Percentiles rank a stretch among this genome's conserved stretches.
These are phyloP conservation scores for Callinectes sapidus DNA, from an alignment of 2,888 invertebrate species.

Conservation along the genomic window DNA sequence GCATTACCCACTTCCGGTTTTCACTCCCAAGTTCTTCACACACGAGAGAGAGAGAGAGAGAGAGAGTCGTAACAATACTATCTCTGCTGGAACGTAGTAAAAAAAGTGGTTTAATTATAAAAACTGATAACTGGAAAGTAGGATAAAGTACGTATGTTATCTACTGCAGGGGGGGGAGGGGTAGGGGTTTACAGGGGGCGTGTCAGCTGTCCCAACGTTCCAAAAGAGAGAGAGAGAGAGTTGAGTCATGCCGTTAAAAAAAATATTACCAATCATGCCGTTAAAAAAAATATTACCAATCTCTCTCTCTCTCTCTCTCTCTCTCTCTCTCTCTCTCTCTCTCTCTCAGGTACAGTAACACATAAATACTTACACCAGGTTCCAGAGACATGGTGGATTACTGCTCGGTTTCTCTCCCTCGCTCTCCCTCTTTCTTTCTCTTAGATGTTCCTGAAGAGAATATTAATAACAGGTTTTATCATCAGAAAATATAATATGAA, in stretches of 20 bases:
- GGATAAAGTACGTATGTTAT: too few relatives aligned
- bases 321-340: not conserved
- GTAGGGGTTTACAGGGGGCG: too few relatives aligned
- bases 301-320: constrained; percentile 1
- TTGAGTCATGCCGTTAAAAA: not conserved
- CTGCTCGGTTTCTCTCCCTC: not conserved
- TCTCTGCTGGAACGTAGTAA: not conserved
- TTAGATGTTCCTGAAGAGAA: not conserved
- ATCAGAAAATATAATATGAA: not conserved
- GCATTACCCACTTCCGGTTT: not conserved
- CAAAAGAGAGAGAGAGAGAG: not conserved
- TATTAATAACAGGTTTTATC: not conserved
- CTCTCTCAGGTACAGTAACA: too few relatives aligned
- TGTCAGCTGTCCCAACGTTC: too few relatives aligned
- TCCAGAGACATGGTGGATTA: not conserved
- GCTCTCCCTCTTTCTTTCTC: not conserved
- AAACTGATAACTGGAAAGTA: too few relatives aligned
- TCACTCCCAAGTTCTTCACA: not conserved
- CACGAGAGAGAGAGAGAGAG: not conserved
- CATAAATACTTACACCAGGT: not conserved
- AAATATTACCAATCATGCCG: not conserved
- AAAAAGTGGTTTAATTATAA: too few relatives aligned
- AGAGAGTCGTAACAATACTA: not conserved
- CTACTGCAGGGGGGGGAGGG: too few relatives aligned
- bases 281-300: not conserved